Evolutionary conservation across 2,797 vertebrate species (phyloP), one percentile per base, ranked within the genome.

Genomic region (Centroberyx gerrardi): DNA sequence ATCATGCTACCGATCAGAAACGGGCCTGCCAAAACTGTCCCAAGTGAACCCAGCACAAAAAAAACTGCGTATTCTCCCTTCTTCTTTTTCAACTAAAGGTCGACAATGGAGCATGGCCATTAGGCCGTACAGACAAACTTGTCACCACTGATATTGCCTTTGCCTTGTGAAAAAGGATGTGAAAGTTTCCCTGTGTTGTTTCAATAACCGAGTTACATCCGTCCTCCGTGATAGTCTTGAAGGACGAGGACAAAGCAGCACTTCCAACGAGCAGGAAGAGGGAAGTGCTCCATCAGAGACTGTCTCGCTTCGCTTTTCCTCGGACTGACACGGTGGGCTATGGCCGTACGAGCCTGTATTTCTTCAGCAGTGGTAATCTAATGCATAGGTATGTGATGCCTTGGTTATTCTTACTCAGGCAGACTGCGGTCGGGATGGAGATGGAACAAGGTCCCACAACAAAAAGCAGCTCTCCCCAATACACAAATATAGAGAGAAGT

Each of bases 231-330:
- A 53, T 53, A 33, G n/a, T 6, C 2, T 48, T 36, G 17, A 55
- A 6, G 53, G 0, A 33, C 4, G 1, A 69, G 46, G 44, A 40
- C 36, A 55, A 17, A 44, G 55, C 38, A 8, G 18, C 29, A 15
- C 65, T 88, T 88, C 81, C 72, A 72, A 14, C 53, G 75, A 77
- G 56, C 51, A 71, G 44, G 78, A 93, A 95, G 87, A 85, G 68
- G 74, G 95, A 95, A 96, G 91, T 82, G 83, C 51, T 71, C 71
- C 68, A 44, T 69, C 14, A 68, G 15, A 78, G 13, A 1, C 1
- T 72, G 79, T 87, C 76, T 91, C 91, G 7, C 84, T 95, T 95
- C 94, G 81, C 58, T 83, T 83, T 95, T 94, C 76, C 85, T 65
- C 17, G 27, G 14, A 83, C 29, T 77, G 56, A 78, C 33, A 52